A percentile compares a stretch with the other conserved stretches of the same genome.
phyloP scores from a whole-genome alignment of 1,140 invertebrate species.

The Drosophila fuyamai region DNA sequence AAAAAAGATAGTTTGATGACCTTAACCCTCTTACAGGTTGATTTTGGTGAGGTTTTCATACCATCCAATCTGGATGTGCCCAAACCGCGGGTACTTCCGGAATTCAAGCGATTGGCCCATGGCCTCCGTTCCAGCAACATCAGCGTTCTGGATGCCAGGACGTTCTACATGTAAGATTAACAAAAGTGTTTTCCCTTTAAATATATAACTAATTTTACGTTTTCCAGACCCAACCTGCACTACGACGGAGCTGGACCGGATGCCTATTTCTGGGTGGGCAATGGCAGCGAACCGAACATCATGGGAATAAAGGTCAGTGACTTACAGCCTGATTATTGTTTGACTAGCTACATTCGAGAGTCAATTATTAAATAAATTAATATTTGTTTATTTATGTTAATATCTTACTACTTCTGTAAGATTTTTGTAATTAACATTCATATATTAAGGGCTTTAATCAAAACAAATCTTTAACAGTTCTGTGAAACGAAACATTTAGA shows the following conservation, averaged over 20 bases:
- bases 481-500: too few relatives aligned
- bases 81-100: constrained; percentile 90
- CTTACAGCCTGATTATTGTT: too few relatives aligned
- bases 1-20: constrained; percentile 4
- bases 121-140: constrained; percentile 95
- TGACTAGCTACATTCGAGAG: too few relatives aligned
- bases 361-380: too few relatives aligned
- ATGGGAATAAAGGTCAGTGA: constrained; percentile 91
- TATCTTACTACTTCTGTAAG: too few relatives aligned
- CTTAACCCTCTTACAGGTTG: constrained; percentile 87
- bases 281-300: constrained; percentile 91
- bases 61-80: constrained; percentile 90
- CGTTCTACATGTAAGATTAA: constrained; percentile 88
- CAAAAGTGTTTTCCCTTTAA: too few relatives aligned
- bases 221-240: constrained; percentile 93
- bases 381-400: too few relatives aligned
- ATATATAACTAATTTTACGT: not conserved
- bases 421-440: too few relatives aligned
- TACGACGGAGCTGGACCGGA: constrained; percentile 96
- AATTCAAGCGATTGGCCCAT: constrained; percentile 94
- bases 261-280: constrained; percentile 97
- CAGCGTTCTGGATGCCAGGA: constrained; percentile 95
- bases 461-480: too few relatives aligned
- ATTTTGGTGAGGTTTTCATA: constrained; percentile 94
- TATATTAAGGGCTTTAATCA: too few relatives aligned